These are phyloP conservation scores for Chaetops frenatus DNA, from an alignment of 2,113 vertebrate genomes.

Conservation along the genomic window DNA sequence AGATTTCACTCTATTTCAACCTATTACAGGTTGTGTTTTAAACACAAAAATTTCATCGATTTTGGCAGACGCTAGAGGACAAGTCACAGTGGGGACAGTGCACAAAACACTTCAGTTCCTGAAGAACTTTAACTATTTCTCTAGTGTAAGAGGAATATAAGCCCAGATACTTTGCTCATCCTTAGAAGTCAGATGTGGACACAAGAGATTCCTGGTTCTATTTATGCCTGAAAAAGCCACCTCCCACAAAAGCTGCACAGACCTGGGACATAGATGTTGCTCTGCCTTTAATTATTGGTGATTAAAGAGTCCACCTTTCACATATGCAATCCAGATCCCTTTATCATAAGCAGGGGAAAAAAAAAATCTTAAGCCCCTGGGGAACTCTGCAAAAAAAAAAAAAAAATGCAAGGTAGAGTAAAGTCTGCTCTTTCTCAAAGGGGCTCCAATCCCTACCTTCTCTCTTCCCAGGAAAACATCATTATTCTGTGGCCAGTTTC, in stretches of 20 bases:
- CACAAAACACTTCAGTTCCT: neutral
- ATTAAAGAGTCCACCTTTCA: neutral
- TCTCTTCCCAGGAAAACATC: neutral
- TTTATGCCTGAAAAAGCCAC: neutral
- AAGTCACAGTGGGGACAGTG: neutral
- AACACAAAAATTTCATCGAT: neutral
- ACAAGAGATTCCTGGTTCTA: neutral
- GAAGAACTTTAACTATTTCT: neutral
- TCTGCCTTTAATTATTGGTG: neutral
- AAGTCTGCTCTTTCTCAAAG: neutral
- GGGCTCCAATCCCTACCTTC: neutral
- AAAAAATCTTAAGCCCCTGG: neutral
- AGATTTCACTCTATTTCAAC: neutral
- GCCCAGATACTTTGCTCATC: neutral
- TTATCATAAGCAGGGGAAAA: neutral
- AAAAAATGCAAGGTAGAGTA: neutral
- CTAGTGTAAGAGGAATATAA: accelerated
- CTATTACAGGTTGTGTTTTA: neutral
- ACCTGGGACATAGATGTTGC: neutral
- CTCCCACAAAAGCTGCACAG: neutral
- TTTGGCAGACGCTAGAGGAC: neutral
- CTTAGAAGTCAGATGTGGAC: neutral
- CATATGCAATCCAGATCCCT: neutral
- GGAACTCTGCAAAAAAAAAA: neutral
- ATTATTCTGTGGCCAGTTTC: neutral